These are phyloP conservation scores for Octopus sinensis DNA, from an alignment of 1,140 invertebrate species.

Conservation along the genomic window DNA sequence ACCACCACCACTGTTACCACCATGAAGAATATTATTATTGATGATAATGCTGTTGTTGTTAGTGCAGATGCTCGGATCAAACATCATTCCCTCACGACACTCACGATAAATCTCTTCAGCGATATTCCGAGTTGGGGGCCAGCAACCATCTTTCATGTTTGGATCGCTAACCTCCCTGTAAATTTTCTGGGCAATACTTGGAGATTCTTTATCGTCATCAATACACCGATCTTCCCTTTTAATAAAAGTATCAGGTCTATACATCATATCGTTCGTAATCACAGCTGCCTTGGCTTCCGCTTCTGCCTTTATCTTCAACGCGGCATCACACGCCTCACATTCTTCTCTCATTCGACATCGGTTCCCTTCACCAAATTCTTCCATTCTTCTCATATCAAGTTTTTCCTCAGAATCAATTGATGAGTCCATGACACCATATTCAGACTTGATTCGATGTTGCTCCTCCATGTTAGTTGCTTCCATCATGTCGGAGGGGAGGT, in stretches of 20 bases:
- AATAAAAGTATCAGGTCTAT: not conserved
- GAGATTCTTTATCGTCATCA: not conserved
- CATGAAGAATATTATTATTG: slow-evolving; percentile 9
- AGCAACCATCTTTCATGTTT: not conserved
- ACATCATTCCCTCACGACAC: not conserved
- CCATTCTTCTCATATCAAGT: too few species aligned
- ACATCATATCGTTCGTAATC: not conserved
- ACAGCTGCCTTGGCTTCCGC: not conserved
- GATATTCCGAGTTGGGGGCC: not conserved
- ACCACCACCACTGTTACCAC: not conserved
- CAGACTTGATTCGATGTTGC: too few species aligned
- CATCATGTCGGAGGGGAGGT: too few species aligned
- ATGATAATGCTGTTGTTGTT: slow-evolving; percentile 13
- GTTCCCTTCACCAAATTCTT: not conserved
- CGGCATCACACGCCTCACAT: not conserved
- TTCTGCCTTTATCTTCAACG: not conserved
- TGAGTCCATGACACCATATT: too few species aligned
- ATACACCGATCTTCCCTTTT: not conserved
- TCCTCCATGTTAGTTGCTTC: too few species aligned
- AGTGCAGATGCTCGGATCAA: not conserved
- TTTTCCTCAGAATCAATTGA: too few species aligned
- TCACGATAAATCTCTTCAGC: slow-evolving; percentile 6
- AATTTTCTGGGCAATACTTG: slow-evolving; percentile 2
- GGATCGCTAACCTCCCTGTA: not conserved
- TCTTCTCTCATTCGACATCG: not conserved